phyloP scores from a whole-genome alignment of 2,888 invertebrate genomes.

The Melitaea athalia region DNA sequence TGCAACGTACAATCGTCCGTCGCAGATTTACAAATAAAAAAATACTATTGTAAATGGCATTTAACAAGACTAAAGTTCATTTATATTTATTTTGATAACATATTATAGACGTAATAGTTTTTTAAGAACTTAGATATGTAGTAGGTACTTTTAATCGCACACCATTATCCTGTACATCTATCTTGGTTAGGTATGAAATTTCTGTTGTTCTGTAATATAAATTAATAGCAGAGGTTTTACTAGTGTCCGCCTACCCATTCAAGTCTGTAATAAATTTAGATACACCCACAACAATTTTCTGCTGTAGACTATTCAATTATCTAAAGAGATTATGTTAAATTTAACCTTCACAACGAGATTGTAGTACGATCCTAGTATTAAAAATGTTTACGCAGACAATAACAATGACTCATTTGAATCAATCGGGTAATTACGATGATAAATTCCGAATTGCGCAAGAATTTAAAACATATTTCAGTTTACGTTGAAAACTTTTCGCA shows the following conservation, averaged over 20 bases:
- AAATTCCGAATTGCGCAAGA: conserved; percentile 7
- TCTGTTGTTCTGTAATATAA: conserved; percentile 34
- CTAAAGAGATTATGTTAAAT: neutral
- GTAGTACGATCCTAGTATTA: conserved; percentile 1
- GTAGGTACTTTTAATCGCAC: conserved; percentile 6
- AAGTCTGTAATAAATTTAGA: conserved; percentile 54
- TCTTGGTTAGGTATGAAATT: conserved; percentile 5
- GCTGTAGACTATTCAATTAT: neutral
- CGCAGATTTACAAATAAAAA: conserved; percentile 2
- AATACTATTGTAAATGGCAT: neutral
- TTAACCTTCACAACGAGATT: neutral
- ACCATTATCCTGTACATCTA: conserved; percentile 16
- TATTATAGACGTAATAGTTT: conserved; percentile 1
- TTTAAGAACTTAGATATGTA: neutral
- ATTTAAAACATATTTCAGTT: neutral
- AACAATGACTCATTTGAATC: conserved; percentile 5
- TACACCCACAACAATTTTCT: conserved; percentile 49
- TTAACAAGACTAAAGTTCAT: neutral
- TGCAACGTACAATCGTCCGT: conserved; percentile 16
- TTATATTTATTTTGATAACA: neutral
- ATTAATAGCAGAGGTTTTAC: conserved; percentile 30
- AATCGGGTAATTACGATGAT: neutral
- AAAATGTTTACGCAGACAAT: neutral
- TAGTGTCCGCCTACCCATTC: conserved; percentile 40
- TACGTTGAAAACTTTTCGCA: neutral